Percentiles rank a stretch among this genome's conserved stretches.
Evolutionary conservation across 2,797 vertebrate species (phyloP).

Genomic region (Mycteria americana): DNA sequence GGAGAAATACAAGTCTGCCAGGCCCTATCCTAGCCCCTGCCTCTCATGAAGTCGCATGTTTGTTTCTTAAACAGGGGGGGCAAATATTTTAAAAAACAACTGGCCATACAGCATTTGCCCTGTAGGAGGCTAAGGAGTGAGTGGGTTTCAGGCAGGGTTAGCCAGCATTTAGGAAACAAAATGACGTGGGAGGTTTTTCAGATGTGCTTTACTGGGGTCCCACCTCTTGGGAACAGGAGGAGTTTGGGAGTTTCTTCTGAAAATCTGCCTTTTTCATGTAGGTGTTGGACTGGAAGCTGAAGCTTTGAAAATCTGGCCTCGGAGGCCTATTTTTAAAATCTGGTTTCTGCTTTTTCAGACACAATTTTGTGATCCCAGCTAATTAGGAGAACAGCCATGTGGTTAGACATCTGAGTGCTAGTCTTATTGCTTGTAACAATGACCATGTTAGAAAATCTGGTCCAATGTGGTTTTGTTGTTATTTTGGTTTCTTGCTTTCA

Average conservation of each 20-base stretch:
- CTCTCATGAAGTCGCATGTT: background rate
- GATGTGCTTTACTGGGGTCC: conserved; percentile 3
- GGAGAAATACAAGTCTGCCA: background rate
- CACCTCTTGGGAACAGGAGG: conserved; percentile 23
- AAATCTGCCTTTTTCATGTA: conserved; percentile 57
- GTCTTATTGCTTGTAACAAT: conserved; percentile 66
- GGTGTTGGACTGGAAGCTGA: conserved; percentile 59
- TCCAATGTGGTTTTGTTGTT: conserved; percentile 62
- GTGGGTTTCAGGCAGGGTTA: background rate
- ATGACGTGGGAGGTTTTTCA: conserved; percentile 12
- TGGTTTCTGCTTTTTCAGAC: conserved; percentile 60
- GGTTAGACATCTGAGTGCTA: conserved; percentile 71
- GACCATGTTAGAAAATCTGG: conserved; percentile 61
- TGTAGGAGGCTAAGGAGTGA: background rate
- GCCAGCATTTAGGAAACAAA: background rate
- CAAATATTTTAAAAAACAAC: background rate
- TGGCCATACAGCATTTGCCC: background rate
- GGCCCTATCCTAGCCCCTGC: background rate
- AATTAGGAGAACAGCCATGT: conserved; percentile 69
- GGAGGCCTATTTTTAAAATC: conserved; percentile 59
- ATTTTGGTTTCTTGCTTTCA: conserved; percentile 55
- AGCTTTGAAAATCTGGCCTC: conserved; percentile 51
- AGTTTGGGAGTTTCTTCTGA: conserved; percentile 44
- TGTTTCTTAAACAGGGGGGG: background rate
- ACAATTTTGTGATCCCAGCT: conserved; percentile 58